Conservation (phyloP, 2,113 vertebrate genomes). For the Sinosuthora webbiana region DNA sequence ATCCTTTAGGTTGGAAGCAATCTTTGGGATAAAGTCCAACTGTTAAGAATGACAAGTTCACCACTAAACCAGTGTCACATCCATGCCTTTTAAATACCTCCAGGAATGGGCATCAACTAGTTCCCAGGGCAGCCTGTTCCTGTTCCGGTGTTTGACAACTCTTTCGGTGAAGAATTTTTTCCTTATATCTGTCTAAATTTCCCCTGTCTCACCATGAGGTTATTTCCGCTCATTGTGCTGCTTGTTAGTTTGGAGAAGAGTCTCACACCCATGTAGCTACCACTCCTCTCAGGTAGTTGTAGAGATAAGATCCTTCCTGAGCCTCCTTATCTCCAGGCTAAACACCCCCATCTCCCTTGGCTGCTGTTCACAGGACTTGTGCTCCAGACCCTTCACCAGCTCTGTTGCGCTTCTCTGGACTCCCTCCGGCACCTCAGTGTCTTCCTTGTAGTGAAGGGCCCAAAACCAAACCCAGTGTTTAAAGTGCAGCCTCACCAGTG, state of each 20-base stretch:
- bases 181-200: background rate
- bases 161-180: background rate
- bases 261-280: background rate
- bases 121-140: background rate
- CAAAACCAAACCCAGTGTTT: background rate
- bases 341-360: background rate
- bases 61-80: background rate
- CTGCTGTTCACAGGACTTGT: background rate
- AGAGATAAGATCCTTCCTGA: rapidly evolving
- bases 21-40: background rate
- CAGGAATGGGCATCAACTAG: background rate
- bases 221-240: background rate
- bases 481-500: background rate
- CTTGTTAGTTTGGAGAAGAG: background rate
- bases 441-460: background rate
- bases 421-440: rapidly evolving
- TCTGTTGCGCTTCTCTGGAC: background rate
- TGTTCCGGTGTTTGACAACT: background rate
- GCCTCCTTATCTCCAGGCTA: background rate
- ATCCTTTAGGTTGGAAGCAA: background rate
- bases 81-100: background rate
- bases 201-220: background rate
- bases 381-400: background rate
- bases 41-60: background rate
- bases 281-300: background rate